Evolutionary conservation across 2,113 vertebrate genomes (phyloP).

Genomic region (Climacteris rufus): DNA sequence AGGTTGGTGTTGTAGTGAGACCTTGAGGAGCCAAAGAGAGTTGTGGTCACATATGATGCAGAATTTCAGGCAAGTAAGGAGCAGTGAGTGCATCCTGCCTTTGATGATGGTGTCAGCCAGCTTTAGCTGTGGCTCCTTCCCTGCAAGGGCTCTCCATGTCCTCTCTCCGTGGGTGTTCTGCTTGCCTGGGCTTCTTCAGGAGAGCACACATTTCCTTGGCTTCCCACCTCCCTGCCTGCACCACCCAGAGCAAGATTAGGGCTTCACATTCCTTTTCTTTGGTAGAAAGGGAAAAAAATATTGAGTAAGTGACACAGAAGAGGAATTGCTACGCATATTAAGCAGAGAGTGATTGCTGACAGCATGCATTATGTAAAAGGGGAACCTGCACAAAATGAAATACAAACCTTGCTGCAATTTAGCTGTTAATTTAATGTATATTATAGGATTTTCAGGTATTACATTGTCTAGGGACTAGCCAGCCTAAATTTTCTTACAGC

Average conservation of each 20-base stretch:
- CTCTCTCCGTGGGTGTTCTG: neutral
- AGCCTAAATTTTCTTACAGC: neutral
- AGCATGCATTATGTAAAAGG: constrained; percentile 47
- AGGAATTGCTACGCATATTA: constrained; percentile 48
- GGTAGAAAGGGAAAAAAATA: constrained; percentile 38
- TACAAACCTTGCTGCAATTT: constrained; percentile 51
- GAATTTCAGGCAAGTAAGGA: neutral
- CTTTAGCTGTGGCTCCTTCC: neutral
- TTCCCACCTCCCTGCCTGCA: neutral
- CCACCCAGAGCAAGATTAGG: neutral
- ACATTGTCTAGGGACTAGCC: neutral
- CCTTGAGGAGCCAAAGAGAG: neutral
- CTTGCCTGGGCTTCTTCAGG: neutral
- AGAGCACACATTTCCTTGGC: neutral
- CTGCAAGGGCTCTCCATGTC: neutral
- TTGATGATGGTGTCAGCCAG: neutral
- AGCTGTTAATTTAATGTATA: constrained; percentile 27
- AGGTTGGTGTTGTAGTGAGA: neutral
- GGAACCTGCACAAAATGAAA: constrained; percentile 48
- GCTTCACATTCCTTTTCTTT: neutral
- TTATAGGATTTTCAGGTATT: constrained; percentile 35
- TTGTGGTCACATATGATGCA: fast-evolving
- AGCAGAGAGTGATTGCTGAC: constrained; percentile 54
- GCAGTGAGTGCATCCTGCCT: neutral
- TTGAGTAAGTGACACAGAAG: constrained; percentile 62